Base-by-base conservation (phyloP, 1,140 invertebrate genomes). In the Listronotus bonariensis region DNA sequence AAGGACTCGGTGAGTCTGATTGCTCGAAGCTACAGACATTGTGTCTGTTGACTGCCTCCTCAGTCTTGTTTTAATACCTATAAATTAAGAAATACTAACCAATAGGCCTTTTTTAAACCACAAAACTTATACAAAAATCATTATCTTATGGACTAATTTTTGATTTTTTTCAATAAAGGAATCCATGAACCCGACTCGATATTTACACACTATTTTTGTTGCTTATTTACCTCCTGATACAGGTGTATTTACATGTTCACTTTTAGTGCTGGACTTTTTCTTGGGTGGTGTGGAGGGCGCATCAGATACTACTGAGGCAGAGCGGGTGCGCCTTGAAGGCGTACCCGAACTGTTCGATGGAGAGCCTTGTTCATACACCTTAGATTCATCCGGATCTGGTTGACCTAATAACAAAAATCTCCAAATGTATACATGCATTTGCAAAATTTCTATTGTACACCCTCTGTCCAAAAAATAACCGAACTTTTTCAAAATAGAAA, bases 311-410 rank as follows among this genome's bases (percentile, higher is more conserved):
- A 60, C 48, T 8, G 58, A 62, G 59, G 49, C 55, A 7, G 68
- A 63, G 8, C 68, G 53, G 7, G 42, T 61, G 34, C 41, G 64
- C 53, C 68, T 49, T 15, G 55, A 65, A 10, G 11, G 54, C 15
- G 41, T 51, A 0, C 17, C 56, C 3, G 55, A 42, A 41, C 54
- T 57, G 14, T 17, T 56, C 10, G 66, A 68, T 1, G 57, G 49
- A 26, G 52, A 54, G 42, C 2, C 60, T 11, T 26, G 43, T 10
- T 66, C 59, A 43, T 63, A 66, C 26, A 64, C 45, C 53, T 57
- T 57, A 9, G 65, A n/a, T 51, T 68, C 67, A 10, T 65, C 58
- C 0, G 65, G 57, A 60, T 71, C 69, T 1, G 41, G 42, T 34
- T 65, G 46, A 52, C 69, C 69, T 70, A 55, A 42, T 36, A 14